Evolutionary conservation across 2,888 invertebrate species (phyloP).

Genomic region (Drosophila austrosaltans): DNA sequence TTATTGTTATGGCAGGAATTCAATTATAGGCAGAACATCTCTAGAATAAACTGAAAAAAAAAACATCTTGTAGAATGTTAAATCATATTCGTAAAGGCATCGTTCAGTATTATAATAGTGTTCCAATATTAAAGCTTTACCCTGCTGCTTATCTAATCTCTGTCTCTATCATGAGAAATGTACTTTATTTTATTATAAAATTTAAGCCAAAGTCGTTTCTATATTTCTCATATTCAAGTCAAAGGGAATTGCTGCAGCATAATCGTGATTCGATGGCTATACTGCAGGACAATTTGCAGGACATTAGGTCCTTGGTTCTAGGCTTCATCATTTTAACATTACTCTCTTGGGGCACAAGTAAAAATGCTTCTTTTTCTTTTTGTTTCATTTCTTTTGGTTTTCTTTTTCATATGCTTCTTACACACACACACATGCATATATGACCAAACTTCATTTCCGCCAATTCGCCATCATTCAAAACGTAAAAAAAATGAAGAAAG

Average conservation of each 20-base stretch:
- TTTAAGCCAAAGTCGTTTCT: neutral
- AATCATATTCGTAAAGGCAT: too few species aligned
- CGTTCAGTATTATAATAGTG: neutral
- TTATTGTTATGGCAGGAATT: too few species aligned
- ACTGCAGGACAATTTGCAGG: conserved; percentile 49
- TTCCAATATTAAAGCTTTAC: neutral
- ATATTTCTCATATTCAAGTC: neutral
- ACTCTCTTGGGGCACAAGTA: conserved; percentile 34
- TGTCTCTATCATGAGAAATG: neutral
- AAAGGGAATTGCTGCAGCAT: conserved; percentile 15
- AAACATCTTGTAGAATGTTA: too few species aligned
- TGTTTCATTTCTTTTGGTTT: conserved; percentile 24
- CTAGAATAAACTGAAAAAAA: too few species aligned
- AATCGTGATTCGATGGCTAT: conserved; percentile 33
- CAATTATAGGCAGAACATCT: too few species aligned
- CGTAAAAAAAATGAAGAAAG: conserved; percentile 11
- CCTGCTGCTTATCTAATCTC: neutral
- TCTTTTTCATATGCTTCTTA: conserved; percentile 30
- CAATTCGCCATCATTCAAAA: conserved; percentile 38
- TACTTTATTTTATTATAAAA: neutral
- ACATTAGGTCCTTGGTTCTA: conserved; percentile 32
- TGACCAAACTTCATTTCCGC: conserved; percentile 26
- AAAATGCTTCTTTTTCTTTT: conserved; percentile 20
- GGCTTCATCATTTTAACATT: conserved; percentile 63
- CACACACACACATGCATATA: conserved; percentile 26